Percentiles rank a stretch among this genome's conserved stretches.
Evolutionary conservation across 2,888 invertebrate genomes (phyloP).

Genomic region (Plusia festucae): DNA sequence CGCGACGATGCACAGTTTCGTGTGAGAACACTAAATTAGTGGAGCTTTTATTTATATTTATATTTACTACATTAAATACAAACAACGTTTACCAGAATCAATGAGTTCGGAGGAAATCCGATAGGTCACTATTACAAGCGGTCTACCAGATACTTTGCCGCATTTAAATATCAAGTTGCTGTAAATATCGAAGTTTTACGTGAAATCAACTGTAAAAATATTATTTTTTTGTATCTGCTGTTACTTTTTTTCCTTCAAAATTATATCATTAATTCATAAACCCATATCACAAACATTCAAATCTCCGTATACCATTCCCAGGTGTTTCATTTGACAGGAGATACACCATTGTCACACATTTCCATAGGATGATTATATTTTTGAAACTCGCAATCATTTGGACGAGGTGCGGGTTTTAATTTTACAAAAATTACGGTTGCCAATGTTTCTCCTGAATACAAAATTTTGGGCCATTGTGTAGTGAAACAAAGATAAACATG

Average conservation of each 20-base stretch:
- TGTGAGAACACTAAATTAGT: too few species aligned
- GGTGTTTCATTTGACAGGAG: conserved; percentile 26
- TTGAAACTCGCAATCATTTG: conserved; percentile 5
- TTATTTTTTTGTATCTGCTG: too few species aligned
- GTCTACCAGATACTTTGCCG: too few species aligned
- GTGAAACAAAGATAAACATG: conserved; percentile 1
- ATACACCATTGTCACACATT: conserved; percentile 21
- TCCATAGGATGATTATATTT: conserved; percentile 26
- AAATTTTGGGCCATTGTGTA: conserved; percentile 5
- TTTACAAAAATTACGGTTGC: neutral
- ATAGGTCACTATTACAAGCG: too few species aligned
- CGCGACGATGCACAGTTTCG: too few species aligned
- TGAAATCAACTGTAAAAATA: too few species aligned
- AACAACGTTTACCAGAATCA: too few species aligned
- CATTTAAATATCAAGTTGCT: too few species aligned
- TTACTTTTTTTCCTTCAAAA: neutral
- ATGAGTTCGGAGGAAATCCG: too few species aligned
- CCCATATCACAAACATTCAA: conserved; percentile 28
- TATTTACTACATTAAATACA: too few species aligned
- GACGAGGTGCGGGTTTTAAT: conserved; percentile 15
- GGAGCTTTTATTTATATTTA: too few species aligned
- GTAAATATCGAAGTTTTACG: too few species aligned
- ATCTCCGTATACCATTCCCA: neutral
- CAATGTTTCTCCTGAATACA: conserved; percentile 1
- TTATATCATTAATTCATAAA: neutral